These are phyloP conservation scores for Sesamia nonagrioides DNA, from an alignment of 1,140 invertebrate species.

Conservation along the genomic window DNA sequence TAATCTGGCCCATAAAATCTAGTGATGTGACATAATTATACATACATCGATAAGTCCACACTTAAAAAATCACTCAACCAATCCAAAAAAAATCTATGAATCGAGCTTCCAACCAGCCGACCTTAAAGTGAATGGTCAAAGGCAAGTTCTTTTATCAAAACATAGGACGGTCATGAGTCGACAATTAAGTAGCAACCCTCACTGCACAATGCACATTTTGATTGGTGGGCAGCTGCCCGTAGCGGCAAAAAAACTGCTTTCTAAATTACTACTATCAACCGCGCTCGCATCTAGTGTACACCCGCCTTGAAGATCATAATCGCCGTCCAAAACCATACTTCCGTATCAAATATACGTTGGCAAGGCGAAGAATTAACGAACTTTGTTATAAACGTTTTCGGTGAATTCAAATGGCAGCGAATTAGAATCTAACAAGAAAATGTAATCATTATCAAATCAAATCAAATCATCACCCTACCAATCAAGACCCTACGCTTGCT, in stretches of 20 bases:
- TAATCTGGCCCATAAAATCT: no score
- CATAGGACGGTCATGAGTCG: constrained; percentile 70
- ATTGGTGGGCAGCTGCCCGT: constrained; percentile 81
- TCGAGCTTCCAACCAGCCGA: constrained; percentile 31
- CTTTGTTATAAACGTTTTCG: constrained; percentile 42
- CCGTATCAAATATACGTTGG: constrained; percentile 70
- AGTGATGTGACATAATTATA: no score
- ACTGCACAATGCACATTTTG: constrained; percentile 77
- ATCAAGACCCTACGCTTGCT: constrained; percentile 22
- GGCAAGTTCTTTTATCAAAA: constrained; percentile 62
- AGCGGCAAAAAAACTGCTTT: constrained; percentile 79
- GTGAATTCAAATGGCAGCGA: constrained; percentile 29
- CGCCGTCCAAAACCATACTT: constrained; percentile 66
- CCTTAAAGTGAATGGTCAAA: constrained; percentile 36
- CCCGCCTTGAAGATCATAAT: constrained; percentile 75
- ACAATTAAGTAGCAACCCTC: constrained; percentile 75
- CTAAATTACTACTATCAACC: constrained; percentile 78
- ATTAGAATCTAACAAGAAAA: constrained; percentile 35
- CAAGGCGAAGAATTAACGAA: constrained; percentile 57
- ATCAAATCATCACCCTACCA: no score
- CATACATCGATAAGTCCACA: background rate
- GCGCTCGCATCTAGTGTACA: constrained; percentile 66
- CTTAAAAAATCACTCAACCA: constrained; percentile 13
- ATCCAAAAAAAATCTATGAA: constrained; percentile 41
- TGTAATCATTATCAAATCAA: no score